Conservation (phyloP, 23 tunicate species). For the Trididemnum nubilum region DNA sequence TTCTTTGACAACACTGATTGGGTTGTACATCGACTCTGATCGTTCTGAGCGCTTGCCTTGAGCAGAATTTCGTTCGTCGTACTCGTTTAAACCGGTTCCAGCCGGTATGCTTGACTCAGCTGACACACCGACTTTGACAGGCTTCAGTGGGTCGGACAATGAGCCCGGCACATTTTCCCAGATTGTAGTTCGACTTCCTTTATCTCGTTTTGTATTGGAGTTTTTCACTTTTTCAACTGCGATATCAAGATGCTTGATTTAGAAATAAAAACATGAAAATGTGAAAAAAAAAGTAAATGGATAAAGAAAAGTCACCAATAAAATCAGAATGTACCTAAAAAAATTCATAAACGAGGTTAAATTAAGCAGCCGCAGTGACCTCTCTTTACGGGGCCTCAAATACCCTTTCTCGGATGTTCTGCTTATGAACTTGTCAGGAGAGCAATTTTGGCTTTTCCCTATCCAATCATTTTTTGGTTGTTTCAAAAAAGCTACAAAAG, state of each 20-base stretch:
- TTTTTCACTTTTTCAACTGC: conserved; percentile 15
- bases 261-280: no score
- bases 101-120: neutral
- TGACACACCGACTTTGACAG: conserved; percentile 41
- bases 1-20: conserved; percentile 6
- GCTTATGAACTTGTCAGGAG: no score
- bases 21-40: conserved; percentile 21
- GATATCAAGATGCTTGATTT: neutral
- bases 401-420: no score
- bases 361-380: no score
- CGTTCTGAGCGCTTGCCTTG: neutral
- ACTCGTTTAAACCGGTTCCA: neutral
- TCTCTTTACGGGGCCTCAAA: no score
- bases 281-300: no score
- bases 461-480: no score
- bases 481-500: no score
- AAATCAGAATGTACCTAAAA: no score
- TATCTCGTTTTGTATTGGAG: conserved; percentile 1
- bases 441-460: no score
- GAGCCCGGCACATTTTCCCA: neutral
- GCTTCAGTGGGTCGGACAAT: conserved; percentile 1
- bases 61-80: neutral
- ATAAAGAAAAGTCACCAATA: no score
- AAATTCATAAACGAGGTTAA: no score
- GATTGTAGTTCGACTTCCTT: neutral